Evolutionary conservation across 2,888 invertebrate species (phyloP).

Genomic region (Drosophila cyrtoloma): DNA sequence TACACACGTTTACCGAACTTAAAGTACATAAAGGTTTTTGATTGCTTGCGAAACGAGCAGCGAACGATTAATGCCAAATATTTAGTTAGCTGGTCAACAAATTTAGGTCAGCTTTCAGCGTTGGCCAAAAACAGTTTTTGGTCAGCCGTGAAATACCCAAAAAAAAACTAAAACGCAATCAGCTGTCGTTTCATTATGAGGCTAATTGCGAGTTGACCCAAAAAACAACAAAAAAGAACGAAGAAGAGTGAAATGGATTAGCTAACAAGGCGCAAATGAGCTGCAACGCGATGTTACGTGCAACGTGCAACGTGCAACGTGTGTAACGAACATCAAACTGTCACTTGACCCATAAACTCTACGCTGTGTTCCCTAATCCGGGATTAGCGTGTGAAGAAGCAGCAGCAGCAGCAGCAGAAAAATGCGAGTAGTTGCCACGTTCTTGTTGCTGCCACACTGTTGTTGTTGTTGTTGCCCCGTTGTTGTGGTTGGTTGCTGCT

Average conservation of each 20-base stretch:
- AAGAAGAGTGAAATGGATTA: slow-evolving; percentile 57
- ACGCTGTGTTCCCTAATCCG: slow-evolving; percentile 58
- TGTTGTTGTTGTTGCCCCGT: slow-evolving; percentile 1
- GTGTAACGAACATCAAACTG: slow-evolving; percentile 2
- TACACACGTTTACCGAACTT: slow-evolving; percentile 7
- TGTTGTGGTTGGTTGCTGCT: neutral
- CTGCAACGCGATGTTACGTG: slow-evolving; percentile 16
- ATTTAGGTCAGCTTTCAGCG: slow-evolving; percentile 57
- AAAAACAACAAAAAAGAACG: neutral
- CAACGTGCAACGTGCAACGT: slow-evolving; percentile 18
- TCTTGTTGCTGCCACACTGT: slow-evolving; percentile 7
- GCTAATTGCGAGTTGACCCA: slow-evolving; percentile 60
- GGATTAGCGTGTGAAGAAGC: slow-evolving; percentile 60
- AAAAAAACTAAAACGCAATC: slow-evolving; percentile 59
- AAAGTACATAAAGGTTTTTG: slow-evolving; percentile 8
- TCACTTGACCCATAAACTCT: slow-evolving; percentile 69
- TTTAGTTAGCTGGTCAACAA: slow-evolving; percentile 46
- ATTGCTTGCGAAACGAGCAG: slow-evolving; percentile 22
- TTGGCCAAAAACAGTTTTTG: slow-evolving; percentile 8
- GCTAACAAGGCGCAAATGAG: slow-evolving; percentile 49
- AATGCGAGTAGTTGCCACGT: slow-evolving; percentile 1
- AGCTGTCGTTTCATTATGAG: slow-evolving; percentile 70
- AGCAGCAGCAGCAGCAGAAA: slow-evolving; percentile 8
- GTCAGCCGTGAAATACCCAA: slow-evolving; percentile 57
- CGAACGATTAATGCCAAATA: slow-evolving; percentile 64